Evolutionary conservation across 2,113 vertebrate genomes (phyloP), one percentile per base, ranked within the genome.

Genomic region (Stictonetta naevosa): DNA sequence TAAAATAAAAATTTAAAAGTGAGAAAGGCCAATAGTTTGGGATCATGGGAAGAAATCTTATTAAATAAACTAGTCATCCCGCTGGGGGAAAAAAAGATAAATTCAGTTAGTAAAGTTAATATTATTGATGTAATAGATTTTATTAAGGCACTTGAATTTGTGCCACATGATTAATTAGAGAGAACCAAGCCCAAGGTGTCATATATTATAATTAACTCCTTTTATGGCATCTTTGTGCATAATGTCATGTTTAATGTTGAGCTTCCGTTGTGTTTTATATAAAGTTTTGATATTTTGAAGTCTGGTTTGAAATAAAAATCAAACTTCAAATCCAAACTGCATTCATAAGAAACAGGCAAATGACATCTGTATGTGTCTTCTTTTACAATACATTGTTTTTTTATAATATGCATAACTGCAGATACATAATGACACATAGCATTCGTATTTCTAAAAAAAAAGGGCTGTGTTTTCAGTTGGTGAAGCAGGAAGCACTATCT

Each of bases 141-240:
- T 63, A 53, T 63, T 84, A 60, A 72, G 58, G 21, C 36, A 29
- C 14, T 76, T 50, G 13, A 68, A 68, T 76, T 92, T 83, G 4
- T 79, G 23, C 46, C 13, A 36, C 8, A 5, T 11, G 9, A 58
- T 62, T 85, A 66, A 71, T 75, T 59, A 59, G 33, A 68, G 29
- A 85, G 29, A 88, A 60, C 15, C 10, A 60, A 73, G 66, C 13
- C 12, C 38, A 64, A 71, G 44, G 8, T 80, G 38, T 76, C 38
- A 55, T 1, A 0, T 28, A 9, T 23, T 64, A 82, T 5, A 68
- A 36, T 77, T 68, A 48, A 34, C 0, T 3, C 22, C 34, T 22
- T 77, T 79, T 68, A 36, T 59, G 44, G 23, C 25, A 13, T 28
- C 17, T 74, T 71, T 60, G 31, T 72, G 19, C 17, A 4, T 83